phyloP scores from a whole-genome alignment of 2,113 vertebrate species.

The Apaloderma vittatum region DNA sequence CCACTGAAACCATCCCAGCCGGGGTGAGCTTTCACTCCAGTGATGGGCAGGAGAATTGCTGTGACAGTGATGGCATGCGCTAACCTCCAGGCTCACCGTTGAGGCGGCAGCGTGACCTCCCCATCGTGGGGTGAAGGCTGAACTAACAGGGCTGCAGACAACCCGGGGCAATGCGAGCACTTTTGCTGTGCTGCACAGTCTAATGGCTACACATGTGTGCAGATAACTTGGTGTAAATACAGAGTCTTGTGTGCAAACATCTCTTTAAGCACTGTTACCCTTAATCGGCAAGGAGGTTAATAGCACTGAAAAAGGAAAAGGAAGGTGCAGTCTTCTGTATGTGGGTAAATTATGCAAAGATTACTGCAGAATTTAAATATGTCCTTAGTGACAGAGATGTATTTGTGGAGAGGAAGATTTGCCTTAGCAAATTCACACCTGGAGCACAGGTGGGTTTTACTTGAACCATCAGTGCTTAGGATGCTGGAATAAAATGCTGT shows the following conservation, averaged over 20 bases:
- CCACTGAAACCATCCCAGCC: accelerated
- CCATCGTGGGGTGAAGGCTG: not conserved
- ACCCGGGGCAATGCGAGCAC: accelerated
- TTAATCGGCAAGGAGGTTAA: not conserved
- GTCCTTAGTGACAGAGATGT: not conserved
- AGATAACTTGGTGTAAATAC: not conserved
- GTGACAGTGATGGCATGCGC: not conserved
- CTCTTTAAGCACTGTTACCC: not conserved
- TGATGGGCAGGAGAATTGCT: accelerated
- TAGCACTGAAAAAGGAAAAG: not conserved
- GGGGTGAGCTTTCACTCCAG: accelerated
- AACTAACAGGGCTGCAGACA: accelerated
- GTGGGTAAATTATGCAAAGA: not conserved
- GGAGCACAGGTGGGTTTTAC: not conserved
- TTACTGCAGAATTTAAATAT: not conserved
- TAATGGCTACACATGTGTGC: not conserved
- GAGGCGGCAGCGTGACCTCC: accelerated
- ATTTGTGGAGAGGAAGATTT: not conserved
- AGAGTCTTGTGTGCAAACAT: not conserved
- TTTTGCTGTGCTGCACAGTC: accelerated
- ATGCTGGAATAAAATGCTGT: not conserved
- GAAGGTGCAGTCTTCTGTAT: not conserved
- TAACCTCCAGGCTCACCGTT: not conserved
- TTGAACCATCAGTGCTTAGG: accelerated
- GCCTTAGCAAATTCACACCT: not conserved